Evolutionary conservation across 2,888 invertebrate genomes (phyloP).

Genomic region (Oligia fasciuncula): DNA sequence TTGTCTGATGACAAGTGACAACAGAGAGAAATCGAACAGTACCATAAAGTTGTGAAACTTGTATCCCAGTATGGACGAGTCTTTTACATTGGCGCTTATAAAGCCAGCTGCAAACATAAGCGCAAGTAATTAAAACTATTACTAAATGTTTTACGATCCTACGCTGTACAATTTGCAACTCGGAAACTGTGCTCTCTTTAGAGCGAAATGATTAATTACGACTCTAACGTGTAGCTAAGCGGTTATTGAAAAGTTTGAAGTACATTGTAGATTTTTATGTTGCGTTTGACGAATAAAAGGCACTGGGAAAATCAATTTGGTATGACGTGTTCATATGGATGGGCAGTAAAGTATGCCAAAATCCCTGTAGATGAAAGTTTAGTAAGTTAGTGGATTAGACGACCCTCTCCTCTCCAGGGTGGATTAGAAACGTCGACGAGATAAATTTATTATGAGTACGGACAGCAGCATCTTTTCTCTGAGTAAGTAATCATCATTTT

Average conservation of each 20-base stretch:
- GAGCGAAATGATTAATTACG: slow-evolving; percentile 46
- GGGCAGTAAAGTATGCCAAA: neutral
- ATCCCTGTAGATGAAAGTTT: slow-evolving; percentile 4
- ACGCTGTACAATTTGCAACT: slow-evolving; percentile 63
- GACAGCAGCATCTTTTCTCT: neutral
- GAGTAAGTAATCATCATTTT: neutral
- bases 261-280: slow-evolving; percentile 15
- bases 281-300: slow-evolving; percentile 8
- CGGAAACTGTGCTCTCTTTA: slow-evolving; percentile 52
- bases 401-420: neutral
- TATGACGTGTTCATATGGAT: neutral
- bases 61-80: neutral
- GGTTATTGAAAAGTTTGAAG: slow-evolving; percentile 49
- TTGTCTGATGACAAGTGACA: neutral
- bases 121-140: slow-evolving; percentile 70
- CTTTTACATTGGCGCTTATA: slow-evolving; percentile 38
- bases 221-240: slow-evolving; percentile 30
- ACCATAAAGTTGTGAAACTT: neutral
- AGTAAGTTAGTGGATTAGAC: slow-evolving; percentile 8
- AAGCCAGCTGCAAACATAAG: slow-evolving; percentile 59
- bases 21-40: neutral
- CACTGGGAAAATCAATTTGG: slow-evolving; percentile 1
- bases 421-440: slow-evolving; percentile 7
- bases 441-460: neutral
- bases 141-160: slow-evolving; percentile 75